Percentiles rank a stretch among this genome's conserved stretches.
phyloP scores from a whole-genome alignment of 2,888 invertebrate species.

The Taphrorychus bicolor region DNA sequence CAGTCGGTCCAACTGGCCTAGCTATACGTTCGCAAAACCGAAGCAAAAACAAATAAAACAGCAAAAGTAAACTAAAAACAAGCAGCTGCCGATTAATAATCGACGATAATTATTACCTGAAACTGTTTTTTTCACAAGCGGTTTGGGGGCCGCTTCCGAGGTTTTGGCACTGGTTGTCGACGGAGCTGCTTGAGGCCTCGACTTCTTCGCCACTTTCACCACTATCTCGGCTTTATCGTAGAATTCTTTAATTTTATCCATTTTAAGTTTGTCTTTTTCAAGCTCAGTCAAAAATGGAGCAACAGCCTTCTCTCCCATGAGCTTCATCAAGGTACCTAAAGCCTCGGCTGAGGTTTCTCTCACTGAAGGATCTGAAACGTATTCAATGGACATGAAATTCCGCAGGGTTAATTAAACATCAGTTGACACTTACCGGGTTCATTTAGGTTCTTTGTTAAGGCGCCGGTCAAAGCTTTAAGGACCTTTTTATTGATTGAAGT shows the following conservation, averaged over 20 bases:
- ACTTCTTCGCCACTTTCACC: constrained; percentile 65
- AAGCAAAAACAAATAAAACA: constrained; percentile 13
- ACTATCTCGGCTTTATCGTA: constrained; percentile 91
- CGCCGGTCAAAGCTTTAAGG: constrained; percentile 80
- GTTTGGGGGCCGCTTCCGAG: constrained; percentile 1
- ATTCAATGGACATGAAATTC: no score
- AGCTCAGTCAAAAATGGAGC: constrained; percentile 86
- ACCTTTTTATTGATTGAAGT: constrained; percentile 87
- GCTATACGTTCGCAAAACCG: constrained; percentile 5
- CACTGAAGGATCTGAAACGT: constrained; percentile 77
- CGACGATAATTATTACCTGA: constrained; percentile 13
- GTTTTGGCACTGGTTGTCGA: constrained; percentile 52
- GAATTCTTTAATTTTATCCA: constrained; percentile 93
- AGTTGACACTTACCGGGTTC: constrained; percentile 67
- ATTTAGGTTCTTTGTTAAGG: constrained; percentile 79
- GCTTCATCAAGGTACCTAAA: constrained; percentile 90
- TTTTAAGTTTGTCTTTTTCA: constrained; percentile 89
- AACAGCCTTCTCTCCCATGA: constrained; percentile 91
- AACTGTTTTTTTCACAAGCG: not conserved
- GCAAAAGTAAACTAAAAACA: constrained; percentile 18
- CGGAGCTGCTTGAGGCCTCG: constrained; percentile 56
- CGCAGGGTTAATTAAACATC: no score
- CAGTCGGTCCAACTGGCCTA: constrained; percentile 16
- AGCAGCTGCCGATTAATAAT: no score
- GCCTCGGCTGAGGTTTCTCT: constrained; percentile 93